Percentiles rank a stretch among this genome's conserved stretches.
Evolutionary conservation across 2,113 vertebrate species (phyloP).

Genomic region (Chionodraco myersi): DNA sequence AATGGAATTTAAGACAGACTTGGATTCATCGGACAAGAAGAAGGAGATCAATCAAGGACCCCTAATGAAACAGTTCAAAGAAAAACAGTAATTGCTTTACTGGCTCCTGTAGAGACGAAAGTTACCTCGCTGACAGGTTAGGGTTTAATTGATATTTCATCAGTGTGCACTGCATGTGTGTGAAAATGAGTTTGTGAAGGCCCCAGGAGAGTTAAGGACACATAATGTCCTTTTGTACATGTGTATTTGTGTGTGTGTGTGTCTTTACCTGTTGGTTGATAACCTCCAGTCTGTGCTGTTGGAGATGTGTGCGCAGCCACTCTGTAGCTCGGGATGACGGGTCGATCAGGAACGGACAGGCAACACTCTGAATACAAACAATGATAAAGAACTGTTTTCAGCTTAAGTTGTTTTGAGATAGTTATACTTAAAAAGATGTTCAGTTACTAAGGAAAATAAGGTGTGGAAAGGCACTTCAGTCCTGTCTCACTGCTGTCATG

Average conservation of each 20-base stretch:
- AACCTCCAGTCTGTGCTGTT: conserved; percentile 90
- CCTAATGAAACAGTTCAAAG: neutral
- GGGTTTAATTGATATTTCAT: neutral
- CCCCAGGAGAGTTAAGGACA: neutral
- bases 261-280: conserved; percentile 93
- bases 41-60: neutral
- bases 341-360: conserved; percentile 96
- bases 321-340: conserved; percentile 95
- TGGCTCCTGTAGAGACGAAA: conserved; percentile 1
- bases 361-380: conserved; percentile 84
- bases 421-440: neutral
- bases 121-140: neutral
- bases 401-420: neutral
- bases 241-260: neutral
- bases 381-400: conserved; percentile 17
- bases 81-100: neutral
- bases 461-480: neutral
- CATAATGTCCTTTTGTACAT: neutral
- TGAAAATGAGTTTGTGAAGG: neutral
- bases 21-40: conserved; percentile 1
- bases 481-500: conserved; percentile 16
- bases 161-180: neutral
- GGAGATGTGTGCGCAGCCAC: conserved; percentile 93
- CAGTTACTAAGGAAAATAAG: neutral
- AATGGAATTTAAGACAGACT: neutral